These are phyloP conservation scores for Rhodeus uyekii DNA, from an alignment of 2,797 vertebrate genomes.

Conservation along the genomic window DNA sequence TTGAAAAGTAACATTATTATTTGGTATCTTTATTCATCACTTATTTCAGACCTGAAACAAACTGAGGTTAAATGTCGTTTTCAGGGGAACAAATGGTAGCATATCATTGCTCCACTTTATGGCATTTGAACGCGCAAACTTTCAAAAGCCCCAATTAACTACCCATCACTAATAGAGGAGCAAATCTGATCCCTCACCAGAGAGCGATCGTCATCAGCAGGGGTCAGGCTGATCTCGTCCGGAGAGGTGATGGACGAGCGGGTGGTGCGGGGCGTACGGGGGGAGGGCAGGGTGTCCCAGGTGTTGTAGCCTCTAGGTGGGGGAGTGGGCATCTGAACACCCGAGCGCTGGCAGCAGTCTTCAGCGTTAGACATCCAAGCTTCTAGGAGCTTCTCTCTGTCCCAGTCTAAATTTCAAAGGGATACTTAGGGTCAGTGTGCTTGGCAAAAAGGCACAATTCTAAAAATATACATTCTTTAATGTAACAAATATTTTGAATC, in stretches of 20 bases:
- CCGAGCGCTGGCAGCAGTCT: slow-evolving; percentile 95
- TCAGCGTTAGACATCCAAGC: slow-evolving; percentile 97
- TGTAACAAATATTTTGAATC: background rate
- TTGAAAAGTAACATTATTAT: too few species aligned
- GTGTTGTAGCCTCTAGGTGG: slow-evolving; percentile 94
- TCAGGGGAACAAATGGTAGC: too few species aligned
- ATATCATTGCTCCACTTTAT: background rate
- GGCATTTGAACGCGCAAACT: background rate
- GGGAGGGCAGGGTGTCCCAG: slow-evolving; percentile 96
- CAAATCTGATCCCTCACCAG: slow-evolving; percentile 76
- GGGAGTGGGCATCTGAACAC: slow-evolving; percentile 96
- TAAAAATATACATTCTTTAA: background rate
- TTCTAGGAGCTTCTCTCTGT: slow-evolving; percentile 96
- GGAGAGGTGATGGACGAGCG: slow-evolving; percentile 93
- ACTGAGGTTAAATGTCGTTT: background rate
- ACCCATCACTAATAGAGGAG: background rate
- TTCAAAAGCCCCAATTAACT: background rate
- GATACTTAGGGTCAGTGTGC: slow-evolving; percentile 27
- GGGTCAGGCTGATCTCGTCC: slow-evolving; percentile 91
- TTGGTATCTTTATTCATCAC: too few species aligned
- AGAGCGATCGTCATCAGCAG: slow-evolving; percentile 85
- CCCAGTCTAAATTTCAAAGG: slow-evolving; percentile 84
- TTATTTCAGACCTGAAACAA: too few species aligned
- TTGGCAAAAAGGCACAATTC: background rate
- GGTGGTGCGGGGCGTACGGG: slow-evolving; percentile 90